Percentiles rank a stretch among this genome's conserved stretches.
Conservation (phyloP, 2,888 invertebrate genomes). For the Dryocosmus kuriphilus region DNA sequence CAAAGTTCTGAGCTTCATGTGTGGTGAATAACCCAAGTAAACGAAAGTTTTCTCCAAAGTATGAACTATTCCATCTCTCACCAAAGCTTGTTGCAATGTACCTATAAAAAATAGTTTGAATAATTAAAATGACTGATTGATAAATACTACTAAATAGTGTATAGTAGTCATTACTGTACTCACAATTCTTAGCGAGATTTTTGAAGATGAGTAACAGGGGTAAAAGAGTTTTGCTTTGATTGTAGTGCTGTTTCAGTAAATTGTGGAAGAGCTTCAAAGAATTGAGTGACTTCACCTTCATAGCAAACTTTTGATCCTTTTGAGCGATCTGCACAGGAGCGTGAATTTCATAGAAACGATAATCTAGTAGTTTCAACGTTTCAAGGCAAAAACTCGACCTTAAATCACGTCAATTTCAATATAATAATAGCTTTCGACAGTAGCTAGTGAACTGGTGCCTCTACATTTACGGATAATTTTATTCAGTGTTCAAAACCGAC, state of each 20-base stretch:
- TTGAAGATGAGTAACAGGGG: constrained; percentile 82
- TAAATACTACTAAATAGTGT: constrained; percentile 35
- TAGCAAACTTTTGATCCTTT: constrained; percentile 82
- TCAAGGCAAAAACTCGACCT: constrained; percentile 33
- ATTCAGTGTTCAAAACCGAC: not conserved
- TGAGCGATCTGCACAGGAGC: constrained; percentile 65
- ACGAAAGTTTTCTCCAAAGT: constrained; percentile 82
- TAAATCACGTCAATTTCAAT: constrained; percentile 24
- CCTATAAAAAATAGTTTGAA: constrained; percentile 70
- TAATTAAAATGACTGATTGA: too few species aligned
- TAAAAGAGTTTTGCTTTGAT: constrained; percentile 81
- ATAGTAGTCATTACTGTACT: constrained; percentile 74
- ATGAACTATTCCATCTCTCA: constrained; percentile 81
- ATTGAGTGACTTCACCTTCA: constrained; percentile 82
- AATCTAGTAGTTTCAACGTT: not conserved
- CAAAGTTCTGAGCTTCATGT: constrained; percentile 82
- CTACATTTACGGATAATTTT: constrained; percentile 16
- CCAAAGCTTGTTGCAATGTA: constrained; percentile 77
- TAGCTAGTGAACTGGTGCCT: constrained; percentile 6
- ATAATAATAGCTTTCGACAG: constrained; percentile 27
- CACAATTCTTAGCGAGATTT: constrained; percentile 82
- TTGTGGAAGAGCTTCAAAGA: constrained; percentile 82
- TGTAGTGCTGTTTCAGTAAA: constrained; percentile 81
- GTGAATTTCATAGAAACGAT: constrained; percentile 37
- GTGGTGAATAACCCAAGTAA: constrained; percentile 81